Percentiles rank a stretch among this genome's conserved stretches.
phyloP scores from a whole-genome alignment of 2,113 vertebrate species.

The Pseudonaja textilis region DNA sequence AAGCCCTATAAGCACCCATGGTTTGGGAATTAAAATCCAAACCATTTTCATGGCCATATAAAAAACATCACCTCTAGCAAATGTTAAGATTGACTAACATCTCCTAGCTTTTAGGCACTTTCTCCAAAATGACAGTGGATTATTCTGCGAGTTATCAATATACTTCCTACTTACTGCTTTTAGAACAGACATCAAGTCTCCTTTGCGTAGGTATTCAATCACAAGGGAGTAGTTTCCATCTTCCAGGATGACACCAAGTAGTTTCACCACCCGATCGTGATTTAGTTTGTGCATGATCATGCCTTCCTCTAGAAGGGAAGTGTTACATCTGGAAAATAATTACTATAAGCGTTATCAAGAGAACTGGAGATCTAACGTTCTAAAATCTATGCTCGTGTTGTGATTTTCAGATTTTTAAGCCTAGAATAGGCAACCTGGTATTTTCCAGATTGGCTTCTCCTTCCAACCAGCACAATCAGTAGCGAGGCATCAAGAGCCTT shows the following conservation, averaged over 20 bases:
- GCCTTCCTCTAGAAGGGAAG: slow-evolving; percentile 86
- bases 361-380: background rate
- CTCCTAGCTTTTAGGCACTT: background rate
- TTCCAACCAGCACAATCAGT: background rate
- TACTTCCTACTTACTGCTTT: slow-evolving; percentile 68
- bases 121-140: background rate
- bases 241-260: slow-evolving; percentile 89
- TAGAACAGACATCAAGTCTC: slow-evolving; percentile 87
- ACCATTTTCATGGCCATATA: background rate
- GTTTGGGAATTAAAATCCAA: background rate
- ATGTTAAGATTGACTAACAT: background rate
- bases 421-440: background rate
- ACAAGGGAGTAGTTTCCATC: slow-evolving; percentile 88
- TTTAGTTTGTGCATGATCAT: slow-evolving; percentile 85
- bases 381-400: background rate
- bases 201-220: slow-evolving; percentile 88
- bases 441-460: background rate
- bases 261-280: slow-evolving; percentile 84
- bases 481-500: background rate
- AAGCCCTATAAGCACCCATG: background rate
- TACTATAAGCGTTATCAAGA: background rate
- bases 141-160: background rate
- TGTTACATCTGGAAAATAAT: slow-evolving; percentile 70
- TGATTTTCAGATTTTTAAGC: background rate
- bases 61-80: background rate